Conservation (phyloP, 2,888 invertebrate genomes). For the Drymonia ruficornis region DNA sequence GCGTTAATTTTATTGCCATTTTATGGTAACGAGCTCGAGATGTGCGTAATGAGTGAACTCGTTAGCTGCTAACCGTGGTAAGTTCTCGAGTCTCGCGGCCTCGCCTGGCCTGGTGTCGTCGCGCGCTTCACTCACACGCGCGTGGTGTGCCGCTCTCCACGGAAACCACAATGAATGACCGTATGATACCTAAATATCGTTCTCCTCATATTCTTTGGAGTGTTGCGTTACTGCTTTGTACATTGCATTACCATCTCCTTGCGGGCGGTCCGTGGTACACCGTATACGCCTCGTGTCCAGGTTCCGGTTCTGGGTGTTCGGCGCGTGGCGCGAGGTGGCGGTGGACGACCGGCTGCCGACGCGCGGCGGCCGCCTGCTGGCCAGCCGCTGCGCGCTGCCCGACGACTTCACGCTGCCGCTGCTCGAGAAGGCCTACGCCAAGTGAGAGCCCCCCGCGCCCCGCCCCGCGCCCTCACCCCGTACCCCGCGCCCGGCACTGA, state of each 20-base stretch:
- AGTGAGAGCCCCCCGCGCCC: constrained; percentile 77
- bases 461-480: not conserved
- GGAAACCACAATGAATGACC: too few species aligned
- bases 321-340: constrained; percentile 89
- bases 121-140: not conserved
- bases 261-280: too few species aligned
- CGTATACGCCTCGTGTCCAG: constrained; percentile 64
- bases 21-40: not conserved
- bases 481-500: constrained; percentile 8
- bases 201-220: too few species aligned
- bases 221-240: too few species aligned
- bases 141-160: not conserved
- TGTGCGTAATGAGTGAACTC: not conserved
- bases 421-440: constrained; percentile 92
- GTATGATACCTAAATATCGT: too few species aligned
- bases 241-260: too few species aligned
- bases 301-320: constrained; percentile 92
- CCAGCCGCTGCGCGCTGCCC: constrained; percentile 77
- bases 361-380: constrained; percentile 86
- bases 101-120: not conserved
- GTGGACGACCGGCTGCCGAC: constrained; percentile 92
- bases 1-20: not conserved
- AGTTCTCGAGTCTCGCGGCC: not conserved
- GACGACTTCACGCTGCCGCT: constrained; percentile 91
- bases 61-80: not conserved